Conservation (phyloP, 2,113 vertebrate genomes). For the Rhinoptilus africanus region DNA sequence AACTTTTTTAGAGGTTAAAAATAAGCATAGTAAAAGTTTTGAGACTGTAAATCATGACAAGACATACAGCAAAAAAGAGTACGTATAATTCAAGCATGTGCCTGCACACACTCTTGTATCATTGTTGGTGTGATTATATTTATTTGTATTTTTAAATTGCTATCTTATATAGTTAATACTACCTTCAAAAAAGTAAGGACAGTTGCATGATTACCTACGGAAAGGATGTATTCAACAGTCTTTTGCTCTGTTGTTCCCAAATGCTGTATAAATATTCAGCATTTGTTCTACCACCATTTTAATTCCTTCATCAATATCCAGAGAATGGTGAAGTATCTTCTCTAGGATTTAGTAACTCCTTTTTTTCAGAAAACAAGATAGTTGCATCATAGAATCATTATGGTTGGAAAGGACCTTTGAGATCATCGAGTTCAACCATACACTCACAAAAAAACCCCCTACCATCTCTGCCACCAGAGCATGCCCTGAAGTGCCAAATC, state of each 20-base stretch:
- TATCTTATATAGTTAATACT: neutral
- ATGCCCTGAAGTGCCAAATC: too few relatives aligned
- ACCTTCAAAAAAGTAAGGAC: neutral
- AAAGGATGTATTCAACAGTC: neutral
- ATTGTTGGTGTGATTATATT: neutral
- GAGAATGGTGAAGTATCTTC: neutral
- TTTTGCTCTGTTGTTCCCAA: neutral
- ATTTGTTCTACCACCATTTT: neutral
- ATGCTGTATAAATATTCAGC: neutral
- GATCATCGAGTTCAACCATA: too few relatives aligned
- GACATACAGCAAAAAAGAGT: neutral
- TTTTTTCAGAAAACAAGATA: neutral
- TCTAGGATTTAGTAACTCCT: neutral
- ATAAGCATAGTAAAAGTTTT: neutral
- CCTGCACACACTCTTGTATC: accelerated
- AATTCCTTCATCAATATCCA: neutral
- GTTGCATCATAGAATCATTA: neutral
- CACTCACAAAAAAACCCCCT: too few relatives aligned
- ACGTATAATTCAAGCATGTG: neutral
- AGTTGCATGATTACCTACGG: neutral
- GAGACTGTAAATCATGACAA: neutral
- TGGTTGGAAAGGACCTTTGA: too few relatives aligned
- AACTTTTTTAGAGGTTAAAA: neutral
- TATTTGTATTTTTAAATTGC: neutral
- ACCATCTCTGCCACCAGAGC: too few relatives aligned